phyloP scores from a whole-genome alignment of 2,113 vertebrate genomes.

The Coryphaenoides rupestris region DNA sequence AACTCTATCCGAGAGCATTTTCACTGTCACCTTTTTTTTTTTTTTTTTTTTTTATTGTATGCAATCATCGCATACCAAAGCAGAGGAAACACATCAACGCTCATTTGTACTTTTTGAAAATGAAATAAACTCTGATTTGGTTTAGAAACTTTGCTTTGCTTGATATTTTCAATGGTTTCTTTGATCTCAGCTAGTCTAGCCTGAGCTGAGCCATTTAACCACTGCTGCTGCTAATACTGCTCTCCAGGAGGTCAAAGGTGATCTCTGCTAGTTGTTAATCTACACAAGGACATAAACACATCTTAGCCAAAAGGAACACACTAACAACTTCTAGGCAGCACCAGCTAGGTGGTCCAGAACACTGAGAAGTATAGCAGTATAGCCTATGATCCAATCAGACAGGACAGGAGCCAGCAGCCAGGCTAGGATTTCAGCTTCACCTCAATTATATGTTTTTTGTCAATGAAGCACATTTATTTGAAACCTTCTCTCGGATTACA shows the following conservation, averaged over 20 bases:
- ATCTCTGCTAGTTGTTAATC: conserved; percentile 1
- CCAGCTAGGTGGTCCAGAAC: conserved; percentile 18
- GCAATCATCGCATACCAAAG: conserved; percentile 29
- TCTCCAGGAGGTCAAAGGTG: background rate
- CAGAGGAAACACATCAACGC: conserved; percentile 21
- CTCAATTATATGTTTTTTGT: conserved; percentile 53
- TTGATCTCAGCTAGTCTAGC: background rate
- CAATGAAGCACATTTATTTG: conserved; percentile 46
- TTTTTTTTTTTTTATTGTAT: conserved; percentile 37
- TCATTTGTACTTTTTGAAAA: conserved; percentile 53
- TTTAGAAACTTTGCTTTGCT: conserved; percentile 12
- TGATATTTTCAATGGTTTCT: background rate
- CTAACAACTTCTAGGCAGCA: conserved; percentile 12
- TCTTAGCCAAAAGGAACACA: background rate
- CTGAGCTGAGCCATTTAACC: background rate
- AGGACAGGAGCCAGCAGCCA: conserved; percentile 22
- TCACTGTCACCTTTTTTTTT: conserved; percentile 34
- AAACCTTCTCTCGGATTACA: conserved; percentile 27
- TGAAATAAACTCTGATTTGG: conserved; percentile 46
- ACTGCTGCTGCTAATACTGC: background rate
- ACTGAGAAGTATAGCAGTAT: background rate
- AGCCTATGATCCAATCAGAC: too few relatives aligned
- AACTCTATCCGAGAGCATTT: conserved; percentile 31
- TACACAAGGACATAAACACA: background rate
- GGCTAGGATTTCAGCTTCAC: conserved; percentile 49